These are phyloP conservation scores for Pollenia angustigena DNA, from an alignment of 2,888 invertebrate species.

Conservation along the genomic window DNA sequence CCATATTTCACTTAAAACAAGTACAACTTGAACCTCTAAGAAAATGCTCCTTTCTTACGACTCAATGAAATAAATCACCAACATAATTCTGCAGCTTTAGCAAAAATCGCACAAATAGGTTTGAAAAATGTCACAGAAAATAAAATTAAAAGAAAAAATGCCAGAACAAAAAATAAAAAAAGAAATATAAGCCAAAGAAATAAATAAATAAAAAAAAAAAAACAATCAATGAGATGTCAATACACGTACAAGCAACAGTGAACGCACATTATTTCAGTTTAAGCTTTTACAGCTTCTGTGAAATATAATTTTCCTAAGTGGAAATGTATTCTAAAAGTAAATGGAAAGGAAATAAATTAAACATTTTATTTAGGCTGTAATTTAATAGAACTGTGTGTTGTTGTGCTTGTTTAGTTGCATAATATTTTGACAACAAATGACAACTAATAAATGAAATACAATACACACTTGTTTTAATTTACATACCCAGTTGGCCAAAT, in stretches of 20 bases:
- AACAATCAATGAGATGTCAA: constrained; percentile 41
- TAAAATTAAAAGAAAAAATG: background rate
- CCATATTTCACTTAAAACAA: background rate
- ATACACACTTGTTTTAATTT: background rate
- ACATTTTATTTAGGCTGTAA: background rate
- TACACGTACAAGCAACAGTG: constrained; percentile 33
- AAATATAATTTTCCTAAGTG: constrained; percentile 61
- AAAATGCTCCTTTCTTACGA: background rate
- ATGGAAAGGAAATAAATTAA: constrained; percentile 4
- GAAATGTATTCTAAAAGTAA: constrained; percentile 16
- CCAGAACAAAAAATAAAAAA: background rate
- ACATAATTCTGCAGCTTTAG: constrained; percentile 1
- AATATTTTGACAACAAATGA: constrained; percentile 56
- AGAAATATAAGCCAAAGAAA: constrained; percentile 3
- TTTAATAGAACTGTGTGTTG: background rate
- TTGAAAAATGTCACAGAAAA: constrained; percentile 9
- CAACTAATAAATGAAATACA: constrained; percentile 32
- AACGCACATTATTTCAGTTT: constrained; percentile 42
- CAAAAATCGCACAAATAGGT: background rate
- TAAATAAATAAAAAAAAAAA: constrained; percentile 9
- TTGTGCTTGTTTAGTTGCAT: background rate
- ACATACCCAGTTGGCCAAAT: too few relatives aligned
- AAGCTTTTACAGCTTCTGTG: constrained; percentile 4
- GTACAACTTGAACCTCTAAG: background rate
- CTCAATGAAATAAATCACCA: constrained; percentile 40